These are phyloP conservation scores for Stenodema calcarata DNA, from an alignment of 2,888 invertebrate genomes.

Conservation along the genomic window DNA sequence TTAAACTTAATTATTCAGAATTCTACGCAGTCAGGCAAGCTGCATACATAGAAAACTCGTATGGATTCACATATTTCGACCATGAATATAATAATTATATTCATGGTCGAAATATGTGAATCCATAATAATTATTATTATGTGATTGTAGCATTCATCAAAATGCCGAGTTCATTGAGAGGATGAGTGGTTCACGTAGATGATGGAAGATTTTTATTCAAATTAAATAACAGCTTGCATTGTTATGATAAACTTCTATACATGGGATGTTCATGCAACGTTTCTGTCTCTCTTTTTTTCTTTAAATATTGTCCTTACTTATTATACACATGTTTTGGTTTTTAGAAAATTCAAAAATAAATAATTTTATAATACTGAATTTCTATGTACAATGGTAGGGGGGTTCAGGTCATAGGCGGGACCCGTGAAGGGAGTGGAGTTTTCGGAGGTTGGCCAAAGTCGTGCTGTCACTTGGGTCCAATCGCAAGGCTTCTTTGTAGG, in stretches of 20 bases:
- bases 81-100: too few species aligned
- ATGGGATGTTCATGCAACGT: slow-evolving; percentile 25
- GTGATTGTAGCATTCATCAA: too few species aligned
- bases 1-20: too few species aligned
- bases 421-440: slow-evolving; percentile 60
- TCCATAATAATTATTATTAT: too few species aligned
- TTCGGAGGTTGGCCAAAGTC: slow-evolving; percentile 87
- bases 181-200: background rate
- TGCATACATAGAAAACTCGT: too few species aligned
- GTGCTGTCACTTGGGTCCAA: slow-evolving; percentile 88
- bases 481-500: slow-evolving; percentile 84
- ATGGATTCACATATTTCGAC: too few species aligned
- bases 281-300: slow-evolving; percentile 1
- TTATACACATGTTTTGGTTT: slow-evolving; percentile 22
- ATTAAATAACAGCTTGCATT: slow-evolving; percentile 30
- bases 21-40: too few species aligned
- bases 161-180: background rate
- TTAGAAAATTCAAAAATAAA: slow-evolving; percentile 45
- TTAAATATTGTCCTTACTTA: slow-evolving; percentile 44
- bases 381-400: slow-evolving; percentile 38
- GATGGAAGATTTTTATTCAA: slow-evolving; percentile 39
- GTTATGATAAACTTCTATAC: slow-evolving; percentile 6
- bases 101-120: too few species aligned
- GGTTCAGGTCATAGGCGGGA: slow-evolving; percentile 50
- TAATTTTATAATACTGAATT: slow-evolving; percentile 43